Evolutionary conservation across 1,140 invertebrate species (phyloP), one percentile per base, ranked within the genome.

Genomic region (Tyrophagus putrescentiae): DNA sequence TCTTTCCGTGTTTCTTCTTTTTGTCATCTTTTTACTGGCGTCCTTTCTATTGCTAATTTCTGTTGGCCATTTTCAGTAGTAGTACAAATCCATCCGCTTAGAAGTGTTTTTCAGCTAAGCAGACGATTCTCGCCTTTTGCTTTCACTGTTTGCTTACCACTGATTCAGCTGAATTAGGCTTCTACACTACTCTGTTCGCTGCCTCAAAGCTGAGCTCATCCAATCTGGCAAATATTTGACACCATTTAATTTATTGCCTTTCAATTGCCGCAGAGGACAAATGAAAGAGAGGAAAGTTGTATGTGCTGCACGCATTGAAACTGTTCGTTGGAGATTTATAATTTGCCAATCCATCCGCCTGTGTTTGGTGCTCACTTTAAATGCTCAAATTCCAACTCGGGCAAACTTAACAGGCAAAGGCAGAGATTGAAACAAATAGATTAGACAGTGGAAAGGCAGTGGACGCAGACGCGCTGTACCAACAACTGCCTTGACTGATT

Each of bases 191-290:
- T 13, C 36, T 39, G 36, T 39, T 13, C 21, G 21, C 21, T 39
- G 36, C 36, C 13, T 21, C 21, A 13, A 39, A 13, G 13, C 36
- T 13, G 36, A 21, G 13, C 36, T 39, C 13, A 13, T 21, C 36
- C 36, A 13, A 13, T 13, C 36, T 13, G 21, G 21, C 21, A 39
- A 39, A 39, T 39, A 21, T 48, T 48, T 48, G 45, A 48, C 45
- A 48, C 45, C 13, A 48, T 48, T 48, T 48, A 48, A 48, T 48
- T 48, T 48, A 48, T 48, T 18, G 45, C 7, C 18, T 48, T 7
- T 7, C 23, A 48, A 25, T 21, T 21, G 45, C 23, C 45, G 23
- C 21, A 13, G 21, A 18, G 13, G 21, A 21, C 45, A 48, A 21
- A 48, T 48, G 45, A 48, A 29, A 39, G 13, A 21, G 45, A 48